Conservation (phyloP, 92 coral and sea anemone genomes). For the Micromussa lordhowensis region DNA sequence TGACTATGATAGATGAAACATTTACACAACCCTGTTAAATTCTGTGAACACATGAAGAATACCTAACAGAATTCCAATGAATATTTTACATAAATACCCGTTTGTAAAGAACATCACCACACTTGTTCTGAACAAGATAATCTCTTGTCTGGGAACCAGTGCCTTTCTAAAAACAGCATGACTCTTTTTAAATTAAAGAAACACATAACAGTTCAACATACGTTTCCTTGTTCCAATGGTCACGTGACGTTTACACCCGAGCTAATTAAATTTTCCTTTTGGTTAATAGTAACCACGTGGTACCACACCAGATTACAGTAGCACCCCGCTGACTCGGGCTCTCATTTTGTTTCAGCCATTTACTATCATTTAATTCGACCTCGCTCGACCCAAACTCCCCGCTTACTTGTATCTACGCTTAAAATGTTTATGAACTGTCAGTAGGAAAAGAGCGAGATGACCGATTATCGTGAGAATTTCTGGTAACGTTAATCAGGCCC, state of each 20-base stretch:
- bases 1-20: neutral
- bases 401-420: no score
- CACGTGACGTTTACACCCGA: neutral
- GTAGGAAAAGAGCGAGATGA: no score
- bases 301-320: neutral
- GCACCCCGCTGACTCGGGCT: no score
- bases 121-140: neutral
- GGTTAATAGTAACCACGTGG: neutral
- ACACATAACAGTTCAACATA: neutral
- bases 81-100: neutral
- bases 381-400: no score
- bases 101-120: neutral
- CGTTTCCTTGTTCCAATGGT: neutral
- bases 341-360: no score
- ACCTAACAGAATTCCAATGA: neutral
- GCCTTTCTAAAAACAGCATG: neutral
- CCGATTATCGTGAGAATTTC: no score
- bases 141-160: neutral
- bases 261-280: neutral
- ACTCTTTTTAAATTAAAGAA: neutral
- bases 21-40: neutral
- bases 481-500: no score
- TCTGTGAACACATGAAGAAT: neutral
- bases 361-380: no score
- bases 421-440: no score